phyloP scores from a whole-genome alignment of 2,113 vertebrate species.

The Telmatochromis sp. region DNA sequence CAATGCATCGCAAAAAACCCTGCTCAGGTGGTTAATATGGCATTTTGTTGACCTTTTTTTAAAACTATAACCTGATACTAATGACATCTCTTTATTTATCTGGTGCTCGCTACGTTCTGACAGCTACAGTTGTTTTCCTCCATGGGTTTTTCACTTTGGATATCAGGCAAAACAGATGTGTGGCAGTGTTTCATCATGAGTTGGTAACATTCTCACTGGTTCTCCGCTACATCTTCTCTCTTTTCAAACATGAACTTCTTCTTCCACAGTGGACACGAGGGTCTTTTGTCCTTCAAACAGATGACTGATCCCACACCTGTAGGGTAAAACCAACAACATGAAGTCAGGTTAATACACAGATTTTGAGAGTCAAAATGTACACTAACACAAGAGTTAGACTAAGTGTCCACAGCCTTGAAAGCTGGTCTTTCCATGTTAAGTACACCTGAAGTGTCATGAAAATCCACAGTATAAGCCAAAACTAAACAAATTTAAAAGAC shows the following conservation, averaged over 20 bases:
- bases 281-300: slow-evolving; percentile 77
- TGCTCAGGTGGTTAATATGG: slow-evolving; percentile 11
- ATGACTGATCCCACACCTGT: slow-evolving; percentile 87
- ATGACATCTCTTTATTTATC: slow-evolving; percentile 23
- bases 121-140: slow-evolving; percentile 14
- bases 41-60: slow-evolving; percentile 23
- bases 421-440: neutral
- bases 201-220: slow-evolving; percentile 26
- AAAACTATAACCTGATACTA: slow-evolving; percentile 29
- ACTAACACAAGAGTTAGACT: neutral
- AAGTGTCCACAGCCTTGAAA: neutral
- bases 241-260: neutral
- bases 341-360: neutral
- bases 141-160: neutral
- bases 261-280: neutral
- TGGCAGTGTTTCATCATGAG: slow-evolving; percentile 57
- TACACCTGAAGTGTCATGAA: neutral
- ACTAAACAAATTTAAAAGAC: neutral
- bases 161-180: slow-evolving; percentile 29
- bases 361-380: neutral
- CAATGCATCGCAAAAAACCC: neutral
- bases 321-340: neutral
- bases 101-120: neutral
- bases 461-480: neutral
- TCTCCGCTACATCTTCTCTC: neutral